Base-by-base conservation (phyloP, 1,140 invertebrate species). In the Cherax destructor region DNA sequence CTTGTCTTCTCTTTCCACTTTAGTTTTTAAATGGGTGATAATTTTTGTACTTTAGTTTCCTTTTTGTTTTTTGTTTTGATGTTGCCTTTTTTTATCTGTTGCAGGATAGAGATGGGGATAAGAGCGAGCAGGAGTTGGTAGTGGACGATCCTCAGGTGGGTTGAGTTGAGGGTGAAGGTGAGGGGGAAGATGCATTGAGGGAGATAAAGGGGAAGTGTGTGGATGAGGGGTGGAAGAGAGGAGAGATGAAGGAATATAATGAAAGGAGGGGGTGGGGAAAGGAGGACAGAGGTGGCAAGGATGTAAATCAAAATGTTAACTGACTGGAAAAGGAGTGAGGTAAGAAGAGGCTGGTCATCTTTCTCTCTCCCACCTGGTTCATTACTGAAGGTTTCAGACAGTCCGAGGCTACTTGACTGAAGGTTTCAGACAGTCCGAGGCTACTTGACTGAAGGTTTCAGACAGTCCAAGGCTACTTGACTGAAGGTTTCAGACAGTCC, bases 61-160 rank as follows among this genome's bases (percentile, higher is more conserved):
- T 10, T 10, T 30, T 30, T 65, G 6, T 65, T 65, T 49, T 49
- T 79, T 16, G 77, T 79, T 79, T 49, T 79, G 77, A 79, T 49
- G 77, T 50, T 3, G 16, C 47, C 77, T 50, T 79, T 79, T 79
- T 30, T 72, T 74, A 74, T 30, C 41, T 85, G 83, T 85, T 83
- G 74, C 72, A 77, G 85, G 72, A 78, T 10, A 61, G 85, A 56
- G 72, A 76, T 21, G 61, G 65, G 49, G n/a, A 13, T 24, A 78
- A 78, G 72, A 52, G 41, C n/a, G 74, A 78, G 16, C 72, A 78
- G 52, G 85, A 78, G 11, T 47, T 76, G 50, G 85, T 86, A 47
- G 85, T 76, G 83, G 59, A 85, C 41, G 83, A 74, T 72, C 11
- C 69, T 21, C 61, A 72, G 83, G 83, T 69, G 24, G 83, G 59